A percentile compares a stretch with the other conserved stretches of the same genome.
Evolutionary conservation across 2,797 vertebrate species (phyloP).

Genomic region (Champsocephalus gunnari): DNA sequence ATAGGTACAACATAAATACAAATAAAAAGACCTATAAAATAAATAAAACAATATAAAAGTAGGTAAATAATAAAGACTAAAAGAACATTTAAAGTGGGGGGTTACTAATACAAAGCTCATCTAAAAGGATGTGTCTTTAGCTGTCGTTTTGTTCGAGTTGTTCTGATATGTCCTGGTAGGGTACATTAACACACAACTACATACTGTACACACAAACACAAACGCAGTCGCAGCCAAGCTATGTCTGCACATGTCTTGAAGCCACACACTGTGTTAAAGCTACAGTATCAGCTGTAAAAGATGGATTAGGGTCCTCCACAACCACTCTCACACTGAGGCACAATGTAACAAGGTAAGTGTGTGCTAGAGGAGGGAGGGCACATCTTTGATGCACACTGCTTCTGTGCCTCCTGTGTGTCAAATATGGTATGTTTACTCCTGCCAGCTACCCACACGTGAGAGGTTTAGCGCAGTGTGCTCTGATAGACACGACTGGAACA

Average conservation of each 20-base stretch:
- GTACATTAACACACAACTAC: no score
- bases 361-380: conserved; percentile 21
- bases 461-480: conserved; percentile 65
- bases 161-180: no score
- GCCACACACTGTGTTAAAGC: conserved; percentile 61
- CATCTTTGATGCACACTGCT: conserved; percentile 39
- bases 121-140: no score
- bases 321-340: conserved; percentile 54
- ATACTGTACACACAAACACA: no score
- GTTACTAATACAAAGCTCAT: no score
- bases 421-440: conserved; percentile 58
- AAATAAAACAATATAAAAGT: no score
- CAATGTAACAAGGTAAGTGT: conserved; percentile 60
- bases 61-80: no score
- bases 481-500: conserved; percentile 64
- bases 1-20: no score
- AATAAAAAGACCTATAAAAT: no score
- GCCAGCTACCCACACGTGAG: conserved; percentile 47
- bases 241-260: conserved; percentile 58
- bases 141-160: no score
- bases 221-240: conserved; percentile 30
- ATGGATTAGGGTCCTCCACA: conserved; percentile 71
- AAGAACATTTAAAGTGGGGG: no score
- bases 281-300: conserved; percentile 71
- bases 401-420: conserved; percentile 34